A percentile compares a stretch with the other conserved stretches of the same genome.
Evolutionary conservation across 2,797 vertebrate species (phyloP).

Genomic region (Paratrypauchen microcephalus): DNA sequence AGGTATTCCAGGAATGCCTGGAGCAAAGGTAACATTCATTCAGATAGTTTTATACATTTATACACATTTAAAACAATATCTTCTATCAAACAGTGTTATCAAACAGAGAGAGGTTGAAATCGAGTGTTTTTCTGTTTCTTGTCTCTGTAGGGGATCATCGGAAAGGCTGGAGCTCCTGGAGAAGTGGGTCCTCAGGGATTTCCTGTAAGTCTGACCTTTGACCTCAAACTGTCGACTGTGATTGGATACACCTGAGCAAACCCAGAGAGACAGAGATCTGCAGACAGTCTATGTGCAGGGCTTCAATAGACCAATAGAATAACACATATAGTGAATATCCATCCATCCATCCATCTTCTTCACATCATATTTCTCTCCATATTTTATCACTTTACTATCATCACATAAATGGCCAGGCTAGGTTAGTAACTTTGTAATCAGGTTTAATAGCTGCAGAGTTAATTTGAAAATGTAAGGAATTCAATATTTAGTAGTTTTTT

Average conservation of each 20-base stretch:
- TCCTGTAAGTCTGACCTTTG: slow-evolving; percentile 84
- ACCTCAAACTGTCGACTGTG: slow-evolving; percentile 40
- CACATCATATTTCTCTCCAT: slow-evolving; percentile 1
- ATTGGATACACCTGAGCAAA: slow-evolving; percentile 50
- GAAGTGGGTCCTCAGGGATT: slow-evolving; percentile 90
- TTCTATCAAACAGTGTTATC: not conserved
- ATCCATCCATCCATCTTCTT: no score
- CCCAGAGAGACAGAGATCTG: slow-evolving; percentile 5
- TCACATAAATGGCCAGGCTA: slow-evolving; percentile 7
- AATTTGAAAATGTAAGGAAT: not conserved
- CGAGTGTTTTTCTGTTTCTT: slow-evolving; percentile 27
- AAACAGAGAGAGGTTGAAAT: slow-evolving; percentile 9
- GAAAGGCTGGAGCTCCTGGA: slow-evolving; percentile 87
- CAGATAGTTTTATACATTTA: not conserved
- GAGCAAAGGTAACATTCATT: slow-evolving; percentile 84
- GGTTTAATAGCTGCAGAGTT: not conserved
- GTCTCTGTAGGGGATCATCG: slow-evolving; percentile 82
- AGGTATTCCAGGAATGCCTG: slow-evolving; percentile 96
- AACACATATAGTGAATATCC: not conserved
- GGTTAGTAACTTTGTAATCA: slow-evolving; percentile 23
- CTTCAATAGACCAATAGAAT: not conserved
- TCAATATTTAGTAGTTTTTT: not conserved
- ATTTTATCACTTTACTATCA: slow-evolving; percentile 2
- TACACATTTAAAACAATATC: not conserved
- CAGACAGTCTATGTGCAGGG: not conserved